Evolutionary conservation across 2,888 invertebrate species (phyloP).

Genomic region (Lissonota sp.): DNA sequence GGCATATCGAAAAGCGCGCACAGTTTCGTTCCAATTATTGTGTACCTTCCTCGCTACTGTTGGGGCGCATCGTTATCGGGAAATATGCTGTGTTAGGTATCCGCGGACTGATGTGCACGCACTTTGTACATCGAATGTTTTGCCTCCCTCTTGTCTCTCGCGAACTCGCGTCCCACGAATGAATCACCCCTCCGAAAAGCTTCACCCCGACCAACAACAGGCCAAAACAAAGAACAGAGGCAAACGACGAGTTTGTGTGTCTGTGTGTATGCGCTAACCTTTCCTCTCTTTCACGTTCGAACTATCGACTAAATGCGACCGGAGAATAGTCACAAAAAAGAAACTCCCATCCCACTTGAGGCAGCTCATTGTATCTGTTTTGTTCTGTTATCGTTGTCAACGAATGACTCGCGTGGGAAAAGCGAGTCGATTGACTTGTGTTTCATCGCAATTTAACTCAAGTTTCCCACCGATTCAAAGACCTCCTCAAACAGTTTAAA

Average conservation of each 20-base stretch:
- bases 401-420: background rate
- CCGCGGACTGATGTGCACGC: conserved; percentile 55
- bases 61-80: conserved; percentile 62
- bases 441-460: background rate
- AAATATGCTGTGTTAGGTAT: conserved; percentile 57
- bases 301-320: conserved; percentile 51
- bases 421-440: background rate
- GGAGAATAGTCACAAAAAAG: conserved; percentile 39
- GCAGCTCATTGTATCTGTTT: conserved; percentile 18
- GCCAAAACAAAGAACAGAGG: conserved; percentile 52
- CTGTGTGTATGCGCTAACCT: conserved; percentile 24
- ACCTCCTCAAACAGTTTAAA: too few relatives aligned
- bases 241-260: conserved; percentile 32
- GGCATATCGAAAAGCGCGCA: conserved; percentile 55
- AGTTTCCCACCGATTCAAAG: background rate
- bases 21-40: conserved; percentile 66
- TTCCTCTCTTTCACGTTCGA: conserved; percentile 54
- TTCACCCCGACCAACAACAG: conserved; percentile 42
- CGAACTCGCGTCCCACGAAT: conserved; percentile 36
- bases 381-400: background rate
- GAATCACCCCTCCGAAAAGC: conserved; percentile 6
- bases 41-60: conserved; percentile 54
- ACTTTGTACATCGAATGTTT: conserved; percentile 59
- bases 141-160: conserved; percentile 51
- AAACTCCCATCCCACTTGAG: conserved; percentile 11